These are phyloP conservation scores for Nesospiza acunhae DNA, from an alignment of 2,113 vertebrate genomes.

Conservation along the genomic window DNA sequence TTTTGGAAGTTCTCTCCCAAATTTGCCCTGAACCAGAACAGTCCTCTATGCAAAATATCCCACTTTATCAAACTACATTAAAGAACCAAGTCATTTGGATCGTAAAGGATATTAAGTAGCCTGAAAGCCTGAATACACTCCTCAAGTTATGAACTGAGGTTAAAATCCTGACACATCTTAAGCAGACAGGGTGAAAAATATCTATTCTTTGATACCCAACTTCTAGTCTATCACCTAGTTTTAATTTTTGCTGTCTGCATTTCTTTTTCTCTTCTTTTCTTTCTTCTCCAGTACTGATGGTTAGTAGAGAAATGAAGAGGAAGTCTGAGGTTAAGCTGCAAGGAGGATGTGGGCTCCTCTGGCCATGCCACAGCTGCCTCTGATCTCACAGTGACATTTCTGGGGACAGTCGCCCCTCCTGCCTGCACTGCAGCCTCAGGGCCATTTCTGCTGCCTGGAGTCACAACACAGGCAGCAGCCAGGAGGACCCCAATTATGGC, in stretches of 20 bases:
- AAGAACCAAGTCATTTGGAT: background rate
- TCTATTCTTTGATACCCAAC: background rate
- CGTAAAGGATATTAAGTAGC: background rate
- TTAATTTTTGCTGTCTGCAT: background rate
- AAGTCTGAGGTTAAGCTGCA: background rate
- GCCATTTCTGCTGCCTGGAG: background rate
- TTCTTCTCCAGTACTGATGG: background rate
- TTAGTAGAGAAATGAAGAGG: background rate
- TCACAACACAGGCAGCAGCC: background rate
- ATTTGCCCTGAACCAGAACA: too few species aligned
- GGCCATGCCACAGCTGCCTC: background rate
- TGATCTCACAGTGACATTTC: background rate
- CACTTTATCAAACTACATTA: background rate
- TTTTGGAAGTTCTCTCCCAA: too few species aligned
- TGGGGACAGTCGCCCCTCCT: background rate
- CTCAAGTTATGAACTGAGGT: background rate
- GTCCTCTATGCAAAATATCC: background rate
- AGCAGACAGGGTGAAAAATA: background rate
- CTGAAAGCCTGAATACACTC: background rate
- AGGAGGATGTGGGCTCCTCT: slow-evolving; percentile 39
- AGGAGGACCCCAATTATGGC: background rate
- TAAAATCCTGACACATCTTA: background rate
- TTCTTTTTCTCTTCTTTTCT: background rate
- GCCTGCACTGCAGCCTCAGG: background rate
- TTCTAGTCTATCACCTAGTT: background rate